Percentiles rank a stretch among this genome's conserved stretches.
Conservation (phyloP, 35 echinoderm and acorn worm genomes). For the Ptychodera flava region DNA sequence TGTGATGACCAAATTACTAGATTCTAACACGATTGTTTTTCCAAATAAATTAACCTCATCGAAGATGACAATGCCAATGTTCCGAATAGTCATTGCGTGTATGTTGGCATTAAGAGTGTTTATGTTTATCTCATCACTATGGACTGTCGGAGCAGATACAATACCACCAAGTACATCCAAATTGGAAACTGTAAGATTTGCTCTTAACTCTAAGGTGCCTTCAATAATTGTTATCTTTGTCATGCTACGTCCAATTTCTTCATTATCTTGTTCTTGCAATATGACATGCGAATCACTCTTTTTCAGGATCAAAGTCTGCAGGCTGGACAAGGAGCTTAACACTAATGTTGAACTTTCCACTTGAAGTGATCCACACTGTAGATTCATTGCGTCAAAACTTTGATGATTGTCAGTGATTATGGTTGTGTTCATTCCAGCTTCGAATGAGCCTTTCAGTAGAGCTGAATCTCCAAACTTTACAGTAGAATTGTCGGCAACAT, state of each 20-base stretch:
- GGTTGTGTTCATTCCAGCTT: background rate
- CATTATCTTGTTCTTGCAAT: background rate
- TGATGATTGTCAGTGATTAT: background rate
- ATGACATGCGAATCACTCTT: background rate
- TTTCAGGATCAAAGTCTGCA: background rate
- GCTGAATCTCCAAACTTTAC: background rate
- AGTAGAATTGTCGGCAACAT: background rate
- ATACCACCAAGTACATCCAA: background rate
- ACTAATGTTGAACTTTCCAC: background rate
- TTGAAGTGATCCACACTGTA: background rate
- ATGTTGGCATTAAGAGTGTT: background rate
- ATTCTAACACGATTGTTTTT: background rate
- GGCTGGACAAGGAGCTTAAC: background rate
- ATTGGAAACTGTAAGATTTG: background rate
- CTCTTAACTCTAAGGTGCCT: background rate
- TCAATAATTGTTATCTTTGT: background rate
- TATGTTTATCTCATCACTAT: background rate
- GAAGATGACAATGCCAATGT: background rate
- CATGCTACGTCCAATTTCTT: background rate
- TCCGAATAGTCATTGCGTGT: background rate
- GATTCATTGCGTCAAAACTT: background rate
- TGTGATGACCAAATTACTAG: background rate
- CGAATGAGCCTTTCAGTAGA: background rate
- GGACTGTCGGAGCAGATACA: background rate
- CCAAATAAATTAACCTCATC: background rate